Evolutionary conservation across 1,140 invertebrate genomes (phyloP), one percentile per base, ranked within the genome.

Genomic region (Matsumurasca onukii): DNA sequence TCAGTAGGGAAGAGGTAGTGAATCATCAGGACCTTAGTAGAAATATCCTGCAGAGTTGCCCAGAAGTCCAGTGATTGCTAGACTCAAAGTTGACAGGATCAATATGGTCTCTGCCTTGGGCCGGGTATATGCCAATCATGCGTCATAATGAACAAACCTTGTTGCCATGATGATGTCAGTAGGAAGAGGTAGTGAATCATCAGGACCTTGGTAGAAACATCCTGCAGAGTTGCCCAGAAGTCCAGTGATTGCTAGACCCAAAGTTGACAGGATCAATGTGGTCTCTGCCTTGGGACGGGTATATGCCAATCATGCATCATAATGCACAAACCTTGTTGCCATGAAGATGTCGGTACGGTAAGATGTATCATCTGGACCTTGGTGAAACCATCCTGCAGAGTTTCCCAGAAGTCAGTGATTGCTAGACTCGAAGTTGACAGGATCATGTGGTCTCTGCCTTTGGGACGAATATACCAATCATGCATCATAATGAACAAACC

Each of bases 281-380:
- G 59, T 22, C 3, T 27, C 59, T 12, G 30, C 29, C 31, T 62
- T 62, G 59, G 59, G 30, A 29, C 59, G 59, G 27, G 59, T 29
- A 2, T 22, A 62, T 1, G 30, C 29, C 1, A 62, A n/a, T n/a
- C n/a, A n/a, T n/a, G n/a, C n/a, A n/a, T n/a, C n/a, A n/a, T n/a
- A n/a, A n/a, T n/a, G n/a, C n/a, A n/a, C n/a, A n/a, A n/a, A n/a
- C n/a, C n/a, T n/a, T n/a, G n/a, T n/a, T n/a, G n/a, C n/a, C n/a
- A n/a, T n/a, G n/a, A n/a, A n/a, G n/a, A n/a, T n/a, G n/a, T n/a
- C n/a, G n/a, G n/a, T n/a, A n/a, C n/a, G n/a, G n/a, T n/a, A n/a
- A n/a, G n/a, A n/a, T n/a, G n/a, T n/a, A n/a, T n/a, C n/a, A n/a
- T n/a, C n/a, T n/a, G n/a, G n/a, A n/a, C n/a, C n/a, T n/a, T n/a